phyloP scores from a whole-genome alignment of 2,797 vertebrate genomes.

The Poeciliopsis presidionis region DNA sequence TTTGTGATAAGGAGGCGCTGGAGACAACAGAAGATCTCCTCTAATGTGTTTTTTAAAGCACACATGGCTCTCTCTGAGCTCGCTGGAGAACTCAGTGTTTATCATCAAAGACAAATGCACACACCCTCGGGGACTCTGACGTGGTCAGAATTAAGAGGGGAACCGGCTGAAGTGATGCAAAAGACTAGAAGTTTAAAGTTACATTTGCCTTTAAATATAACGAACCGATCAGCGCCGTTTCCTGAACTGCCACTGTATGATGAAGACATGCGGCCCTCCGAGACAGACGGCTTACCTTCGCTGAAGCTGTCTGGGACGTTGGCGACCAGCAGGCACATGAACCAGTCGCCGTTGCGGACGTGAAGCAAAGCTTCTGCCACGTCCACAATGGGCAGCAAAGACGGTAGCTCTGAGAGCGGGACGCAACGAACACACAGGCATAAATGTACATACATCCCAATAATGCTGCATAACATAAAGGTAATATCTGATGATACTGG shows the following conservation, averaged over 20 bases:
- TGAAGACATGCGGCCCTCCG: slow-evolving; percentile 18
- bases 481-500: not conserved
- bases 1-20: slow-evolving; percentile 47
- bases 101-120: slow-evolving; percentile 57
- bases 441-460: not conserved
- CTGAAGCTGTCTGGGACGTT: slow-evolving; percentile 99
- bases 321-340: slow-evolving; percentile 95
- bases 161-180: slow-evolving; percentile 15
- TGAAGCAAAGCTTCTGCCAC: slow-evolving; percentile 96
- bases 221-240: slow-evolving; percentile 8
- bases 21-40: slow-evolving; percentile 42
- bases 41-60: slow-evolving; percentile 44
- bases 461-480: not conserved
- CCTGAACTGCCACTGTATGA: slow-evolving; percentile 18
- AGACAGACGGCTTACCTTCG: slow-evolving; percentile 84
- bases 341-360: slow-evolving; percentile 96
- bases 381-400: slow-evolving; percentile 93
- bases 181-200: slow-evolving; percentile 3
- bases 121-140: slow-evolving; percentile 18
- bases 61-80: slow-evolving; percentile 18
- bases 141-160: slow-evolving; percentile 27
- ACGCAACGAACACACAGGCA: not conserved
- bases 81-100: slow-evolving; percentile 45
- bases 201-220: slow-evolving; percentile 17
- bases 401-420: slow-evolving; percentile 87